These are phyloP conservation scores for Talpa occidentalis DNA, from an alignment of 2,113 vertebrate genomes.

Conservation along the genomic window DNA sequence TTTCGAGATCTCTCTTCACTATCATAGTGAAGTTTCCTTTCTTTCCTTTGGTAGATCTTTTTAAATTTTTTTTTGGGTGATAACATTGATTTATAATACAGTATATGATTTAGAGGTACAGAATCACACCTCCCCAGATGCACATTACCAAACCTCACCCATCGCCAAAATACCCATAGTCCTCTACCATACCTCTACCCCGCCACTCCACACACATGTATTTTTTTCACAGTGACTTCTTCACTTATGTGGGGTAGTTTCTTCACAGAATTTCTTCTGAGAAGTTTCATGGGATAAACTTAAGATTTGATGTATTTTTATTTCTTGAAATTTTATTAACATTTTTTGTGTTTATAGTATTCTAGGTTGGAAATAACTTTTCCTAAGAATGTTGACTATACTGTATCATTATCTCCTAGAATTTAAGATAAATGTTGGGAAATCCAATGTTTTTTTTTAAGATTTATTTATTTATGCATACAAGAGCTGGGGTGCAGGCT, in stretches of 20 bases:
- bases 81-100: too few relatives aligned
- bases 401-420: not conserved
- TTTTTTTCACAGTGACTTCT: not conserved
- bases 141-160: too few relatives aligned
- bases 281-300: not conserved
- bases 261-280: not conserved
- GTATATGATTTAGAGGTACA: too few relatives aligned
- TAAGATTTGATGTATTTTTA: not conserved
- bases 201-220: too few relatives aligned
- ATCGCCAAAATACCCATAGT: too few relatives aligned
- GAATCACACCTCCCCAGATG: too few relatives aligned
- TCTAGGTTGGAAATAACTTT: not conserved
- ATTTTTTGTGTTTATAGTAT: not conserved
- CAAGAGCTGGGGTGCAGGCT: too few relatives aligned
- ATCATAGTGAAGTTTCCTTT: not conserved
- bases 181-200: too few relatives aligned
- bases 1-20: not conserved
- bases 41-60: not conserved
- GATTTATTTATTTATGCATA: too few relatives aligned
- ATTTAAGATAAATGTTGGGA: not conserved
- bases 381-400: not conserved
- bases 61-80: not conserved
- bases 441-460: not conserved
- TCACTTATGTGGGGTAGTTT: not conserved
- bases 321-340: slow-evolving; percentile 17